Evolutionary conservation across 2,888 invertebrate genomes (phyloP).

Genomic region (Tenthredo scrophulariae): DNA sequence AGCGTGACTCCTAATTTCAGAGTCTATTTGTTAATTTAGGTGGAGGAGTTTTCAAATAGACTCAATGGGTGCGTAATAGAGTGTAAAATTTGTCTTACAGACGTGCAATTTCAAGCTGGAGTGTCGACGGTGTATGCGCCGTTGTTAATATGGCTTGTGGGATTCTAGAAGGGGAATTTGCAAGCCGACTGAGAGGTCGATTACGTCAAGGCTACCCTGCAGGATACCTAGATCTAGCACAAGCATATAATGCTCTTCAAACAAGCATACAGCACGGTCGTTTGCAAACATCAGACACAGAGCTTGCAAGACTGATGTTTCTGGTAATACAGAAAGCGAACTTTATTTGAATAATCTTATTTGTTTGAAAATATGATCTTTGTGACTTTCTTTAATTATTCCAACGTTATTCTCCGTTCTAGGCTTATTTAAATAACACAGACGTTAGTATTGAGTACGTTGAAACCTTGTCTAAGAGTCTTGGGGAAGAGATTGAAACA

Average conservation of each 20-base stretch:
- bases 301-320: slow-evolving; percentile 88
- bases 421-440: slow-evolving; percentile 94
- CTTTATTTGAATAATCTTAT: not conserved
- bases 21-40: not conserved
- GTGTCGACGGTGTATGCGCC: slow-evolving; percentile 97
- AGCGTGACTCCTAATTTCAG: not conserved
- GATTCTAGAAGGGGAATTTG: slow-evolving; percentile 91
- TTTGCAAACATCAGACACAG: slow-evolving; percentile 88
- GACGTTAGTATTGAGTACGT: slow-evolving; percentile 95
- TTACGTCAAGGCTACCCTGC: slow-evolving; percentile 90
- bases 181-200: slow-evolving; percentile 85
- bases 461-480: slow-evolving; percentile 89
- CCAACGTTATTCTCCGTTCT: slow-evolving; percentile 64
- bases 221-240: slow-evolving; percentile 88
- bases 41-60: not conserved
- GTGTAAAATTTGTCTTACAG: slow-evolving; percentile 78
- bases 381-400: slow-evolving; percentile 10
- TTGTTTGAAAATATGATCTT: not conserved
- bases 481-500: slow-evolving; percentile 85
- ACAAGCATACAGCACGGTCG: slow-evolving; percentile 90
- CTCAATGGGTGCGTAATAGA: not conserved
- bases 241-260: slow-evolving; percentile 92
- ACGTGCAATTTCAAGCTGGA: slow-evolving; percentile 93
- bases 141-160: slow-evolving; percentile 96
- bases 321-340: slow-evolving; percentile 80